Evolutionary conservation across 2,888 invertebrate genomes (phyloP).

Genomic region (Noctua comes): DNA sequence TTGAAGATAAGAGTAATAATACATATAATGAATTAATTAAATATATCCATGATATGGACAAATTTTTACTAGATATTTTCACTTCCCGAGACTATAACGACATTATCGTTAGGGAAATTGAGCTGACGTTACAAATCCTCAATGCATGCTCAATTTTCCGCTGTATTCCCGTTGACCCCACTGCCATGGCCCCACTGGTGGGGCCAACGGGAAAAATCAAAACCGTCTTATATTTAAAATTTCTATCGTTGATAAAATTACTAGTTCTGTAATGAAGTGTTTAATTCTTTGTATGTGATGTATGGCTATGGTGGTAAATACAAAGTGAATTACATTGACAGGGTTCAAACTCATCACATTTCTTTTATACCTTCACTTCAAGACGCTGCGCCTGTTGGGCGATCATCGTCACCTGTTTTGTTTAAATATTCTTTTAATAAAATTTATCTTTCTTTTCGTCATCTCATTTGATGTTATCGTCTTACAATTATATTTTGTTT

Average conservation of each 20-base stretch:
- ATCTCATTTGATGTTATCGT: background rate
- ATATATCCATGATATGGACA: background rate
- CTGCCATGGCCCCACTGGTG: no score
- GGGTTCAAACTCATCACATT: constrained; percentile 38
- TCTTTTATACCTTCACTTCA: constrained; percentile 83
- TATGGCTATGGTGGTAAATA: constrained; percentile 47
- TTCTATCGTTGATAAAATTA: background rate
- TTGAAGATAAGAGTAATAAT: background rate
- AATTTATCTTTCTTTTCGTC: constrained; percentile 14
- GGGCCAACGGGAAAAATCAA: no score
- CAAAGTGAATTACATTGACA: constrained; percentile 23
- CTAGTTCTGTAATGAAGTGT: background rate
- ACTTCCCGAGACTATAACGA: background rate
- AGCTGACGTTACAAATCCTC: background rate
- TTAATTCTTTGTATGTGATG: constrained; percentile 26
- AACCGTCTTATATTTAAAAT: background rate
- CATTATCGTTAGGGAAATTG: background rate
- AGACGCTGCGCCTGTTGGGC: constrained; percentile 81
- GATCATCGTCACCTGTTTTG: constrained; percentile 82
- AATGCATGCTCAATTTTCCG: background rate
- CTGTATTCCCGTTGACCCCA: no score
- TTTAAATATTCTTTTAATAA: constrained; percentile 66
- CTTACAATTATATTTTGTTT: background rate
- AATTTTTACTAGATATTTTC: background rate
- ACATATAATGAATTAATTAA: background rate